These are phyloP conservation scores for Tenualosa thibaudeaui DNA, from an alignment of 2,797 vertebrate species.

Conservation along the genomic window DNA sequence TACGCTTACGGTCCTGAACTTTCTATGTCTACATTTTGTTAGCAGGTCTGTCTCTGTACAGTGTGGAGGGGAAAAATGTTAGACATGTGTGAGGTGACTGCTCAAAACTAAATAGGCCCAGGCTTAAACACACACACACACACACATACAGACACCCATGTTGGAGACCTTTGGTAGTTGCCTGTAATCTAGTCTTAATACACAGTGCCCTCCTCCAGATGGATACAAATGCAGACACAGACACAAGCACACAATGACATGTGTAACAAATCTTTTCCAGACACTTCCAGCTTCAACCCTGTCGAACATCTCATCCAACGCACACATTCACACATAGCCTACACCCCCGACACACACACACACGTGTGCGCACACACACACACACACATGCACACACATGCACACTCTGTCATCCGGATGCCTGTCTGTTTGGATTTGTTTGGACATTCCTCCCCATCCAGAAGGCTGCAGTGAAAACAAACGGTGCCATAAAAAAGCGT, in stretches of 20 bases:
- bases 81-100: slow-evolving; percentile 14
- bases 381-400: not conserved
- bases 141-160: not conserved
- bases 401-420: slow-evolving; percentile 5
- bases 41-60: slow-evolving; percentile 9
- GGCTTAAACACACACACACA: not conserved
- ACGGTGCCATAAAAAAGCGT: slow-evolving; percentile 12
- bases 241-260: slow-evolving; percentile 17
- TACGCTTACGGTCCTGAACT: slow-evolving; percentile 20
- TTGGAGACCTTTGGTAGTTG: not conserved
- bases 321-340: slow-evolving; percentile 3
- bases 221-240: not conserved
- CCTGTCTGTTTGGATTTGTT: slow-evolving; percentile 25
- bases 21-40: slow-evolving; percentile 12
- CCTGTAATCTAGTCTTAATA: slow-evolving; percentile 10
- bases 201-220: slow-evolving; percentile 13
- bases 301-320: not conserved
- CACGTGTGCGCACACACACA: not conserved
- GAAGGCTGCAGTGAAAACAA: slow-evolving; percentile 25
- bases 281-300: not conserved
- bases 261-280: slow-evolving; percentile 24
- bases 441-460: slow-evolving; percentile 24
- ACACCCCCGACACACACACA: not conserved
- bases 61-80: not conserved
- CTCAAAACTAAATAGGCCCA: not conserved